Percentiles rank a stretch among this genome's conserved stretches.
Evolutionary conservation across 2,113 vertebrate genomes (phyloP).

Genomic region (Epinephelus fuscoguttatus): DNA sequence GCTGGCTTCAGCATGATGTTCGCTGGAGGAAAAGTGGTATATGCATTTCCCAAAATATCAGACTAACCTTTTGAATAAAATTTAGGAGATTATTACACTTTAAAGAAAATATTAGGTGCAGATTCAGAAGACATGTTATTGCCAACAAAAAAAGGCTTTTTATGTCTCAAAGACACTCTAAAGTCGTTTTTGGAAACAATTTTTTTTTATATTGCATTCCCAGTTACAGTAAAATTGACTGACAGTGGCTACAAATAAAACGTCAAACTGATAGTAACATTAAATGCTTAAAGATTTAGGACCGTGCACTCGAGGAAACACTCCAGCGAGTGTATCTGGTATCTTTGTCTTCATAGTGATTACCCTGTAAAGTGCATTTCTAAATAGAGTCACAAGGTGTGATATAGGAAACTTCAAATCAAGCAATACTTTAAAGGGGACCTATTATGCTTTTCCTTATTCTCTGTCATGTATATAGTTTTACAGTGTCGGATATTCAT

Average conservation of each 20-base stretch:
- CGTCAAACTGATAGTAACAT: neutral
- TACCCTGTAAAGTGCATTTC: too few relatives aligned
- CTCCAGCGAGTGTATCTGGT: neutral
- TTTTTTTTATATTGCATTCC: neutral
- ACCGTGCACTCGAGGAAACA: neutral
- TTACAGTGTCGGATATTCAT: too few relatives aligned
- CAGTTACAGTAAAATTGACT: neutral
- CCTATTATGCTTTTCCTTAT: too few relatives aligned
- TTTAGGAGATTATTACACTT: neutral
- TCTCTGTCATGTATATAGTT: too few relatives aligned
- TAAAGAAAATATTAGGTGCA: neutral
- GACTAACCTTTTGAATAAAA: neutral
- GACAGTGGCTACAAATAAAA: neutral
- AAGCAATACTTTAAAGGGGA: too few relatives aligned
- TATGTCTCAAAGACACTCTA: neutral
- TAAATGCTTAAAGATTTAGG: neutral
- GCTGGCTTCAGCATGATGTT: neutral
- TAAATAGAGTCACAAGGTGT: too few relatives aligned
- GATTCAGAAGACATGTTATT: neutral
- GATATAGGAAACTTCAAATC: too few relatives aligned
- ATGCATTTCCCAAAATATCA: neutral
- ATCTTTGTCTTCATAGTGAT: too few relatives aligned
- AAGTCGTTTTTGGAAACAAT: neutral
- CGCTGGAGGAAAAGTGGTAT: too few relatives aligned
- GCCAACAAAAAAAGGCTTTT: neutral